phyloP scores from a whole-genome alignment of 2,797 vertebrate genomes.

The Monodelphis domestica region DNA sequence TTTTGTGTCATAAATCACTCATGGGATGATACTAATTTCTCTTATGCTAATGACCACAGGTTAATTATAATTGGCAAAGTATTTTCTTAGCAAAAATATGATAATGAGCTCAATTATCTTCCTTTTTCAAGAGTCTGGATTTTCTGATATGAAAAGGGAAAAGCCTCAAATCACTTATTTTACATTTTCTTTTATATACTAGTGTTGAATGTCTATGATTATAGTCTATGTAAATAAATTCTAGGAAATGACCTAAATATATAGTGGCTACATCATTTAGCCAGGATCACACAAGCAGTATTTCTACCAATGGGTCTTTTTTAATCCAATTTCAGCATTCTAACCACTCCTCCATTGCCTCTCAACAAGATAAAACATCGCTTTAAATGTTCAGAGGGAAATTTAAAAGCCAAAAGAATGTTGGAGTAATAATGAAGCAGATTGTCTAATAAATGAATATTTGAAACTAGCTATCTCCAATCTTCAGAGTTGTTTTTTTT shows the following conservation, averaged over 20 bases:
- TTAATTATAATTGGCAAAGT: background rate
- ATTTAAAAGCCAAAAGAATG: background rate
- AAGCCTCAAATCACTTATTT: background rate
- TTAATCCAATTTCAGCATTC: background rate
- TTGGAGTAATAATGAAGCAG: background rate
- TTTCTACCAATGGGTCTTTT: background rate
- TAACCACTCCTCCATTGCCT: background rate
- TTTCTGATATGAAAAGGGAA: background rate
- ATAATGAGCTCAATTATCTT: background rate
- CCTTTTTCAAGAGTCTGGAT: background rate
- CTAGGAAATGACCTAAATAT: background rate
- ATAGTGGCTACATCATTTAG: background rate
- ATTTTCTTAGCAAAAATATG: background rate
- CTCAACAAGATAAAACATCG: background rate
- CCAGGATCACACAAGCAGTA: background rate
- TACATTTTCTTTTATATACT: background rate
- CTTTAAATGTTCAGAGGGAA: background rate
- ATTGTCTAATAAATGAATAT: background rate
- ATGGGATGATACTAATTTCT: conserved; percentile 10
- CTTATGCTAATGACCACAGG: background rate
- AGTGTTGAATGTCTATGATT: background rate
- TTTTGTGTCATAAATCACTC: conserved; percentile 5
- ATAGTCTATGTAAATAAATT: background rate
- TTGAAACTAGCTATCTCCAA: background rate
- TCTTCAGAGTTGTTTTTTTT: background rate